Evolutionary conservation across 2,888 invertebrate species (phyloP).

Genomic region (Agrilus cyanescens): DNA sequence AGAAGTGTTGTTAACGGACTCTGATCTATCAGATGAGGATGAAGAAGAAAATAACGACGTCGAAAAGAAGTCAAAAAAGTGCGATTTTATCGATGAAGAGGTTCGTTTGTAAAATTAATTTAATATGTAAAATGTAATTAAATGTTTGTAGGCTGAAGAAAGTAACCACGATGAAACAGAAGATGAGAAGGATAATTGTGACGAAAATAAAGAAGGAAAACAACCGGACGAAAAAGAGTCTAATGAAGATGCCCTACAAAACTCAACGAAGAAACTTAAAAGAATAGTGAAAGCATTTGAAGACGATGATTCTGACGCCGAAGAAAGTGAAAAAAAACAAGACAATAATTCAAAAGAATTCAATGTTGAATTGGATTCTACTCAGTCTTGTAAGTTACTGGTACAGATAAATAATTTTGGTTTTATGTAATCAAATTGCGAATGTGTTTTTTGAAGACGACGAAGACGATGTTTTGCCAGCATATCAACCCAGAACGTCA

Average conservation of each 20-base stretch:
- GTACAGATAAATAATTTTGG: too few species aligned
- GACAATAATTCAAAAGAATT: too few species aligned
- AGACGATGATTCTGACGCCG: slow-evolving; percentile 13
- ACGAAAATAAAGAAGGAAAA: too few species aligned
- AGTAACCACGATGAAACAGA: slow-evolving; percentile 19
- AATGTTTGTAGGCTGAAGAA: slow-evolving; percentile 18
- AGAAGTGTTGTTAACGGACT: slow-evolving; percentile 40
- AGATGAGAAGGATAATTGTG: slow-evolving; percentile 16
- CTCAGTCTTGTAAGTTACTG: too few species aligned
- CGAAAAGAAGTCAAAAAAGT: slow-evolving; percentile 23
- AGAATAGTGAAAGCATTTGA: slow-evolving; percentile 6
- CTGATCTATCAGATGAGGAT: slow-evolving; percentile 34
- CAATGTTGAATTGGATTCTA: too few species aligned
- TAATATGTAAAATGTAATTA: not conserved
- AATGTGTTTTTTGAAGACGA: slow-evolving; percentile 18
- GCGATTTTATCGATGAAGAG: slow-evolving; percentile 29
- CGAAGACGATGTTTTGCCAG: slow-evolving; percentile 26
- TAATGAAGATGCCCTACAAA: too few species aligned
- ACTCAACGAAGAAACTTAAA: not conserved
- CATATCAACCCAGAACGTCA: slow-evolving; percentile 23
- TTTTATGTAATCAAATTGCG: too few species aligned
- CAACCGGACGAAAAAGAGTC: too few species aligned
- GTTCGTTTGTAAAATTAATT: slow-evolving; percentile 9
- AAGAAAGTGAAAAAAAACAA: slow-evolving; percentile 8
- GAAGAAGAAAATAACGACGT: slow-evolving; percentile 39